These are phyloP conservation scores for Ornithoptera priamus DNA, from an alignment of 2,888 invertebrate genomes.

Conservation along the genomic window DNA sequence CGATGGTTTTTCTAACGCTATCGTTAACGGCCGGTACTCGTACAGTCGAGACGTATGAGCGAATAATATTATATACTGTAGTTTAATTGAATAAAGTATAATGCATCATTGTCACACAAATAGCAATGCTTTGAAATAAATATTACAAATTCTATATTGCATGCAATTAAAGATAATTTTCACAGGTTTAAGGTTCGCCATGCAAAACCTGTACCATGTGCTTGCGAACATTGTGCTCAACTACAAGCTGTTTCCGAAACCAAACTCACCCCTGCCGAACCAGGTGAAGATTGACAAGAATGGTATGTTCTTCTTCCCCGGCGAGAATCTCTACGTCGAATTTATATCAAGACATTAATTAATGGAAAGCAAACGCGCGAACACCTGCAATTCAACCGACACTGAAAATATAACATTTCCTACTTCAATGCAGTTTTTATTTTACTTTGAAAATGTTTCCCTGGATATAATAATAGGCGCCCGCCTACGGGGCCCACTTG, in stretches of 20 bases:
- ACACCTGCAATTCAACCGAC: background rate
- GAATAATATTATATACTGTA: too few relatives aligned
- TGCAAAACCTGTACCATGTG: constrained; percentile 18
- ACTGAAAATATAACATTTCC: background rate
- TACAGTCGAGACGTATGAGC: too few relatives aligned
- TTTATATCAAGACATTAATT: constrained; percentile 27
- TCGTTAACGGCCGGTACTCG: too few relatives aligned
- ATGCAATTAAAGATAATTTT: background rate
- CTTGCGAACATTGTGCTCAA: constrained; percentile 27
- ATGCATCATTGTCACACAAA: too few relatives aligned
- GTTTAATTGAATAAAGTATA: too few relatives aligned
- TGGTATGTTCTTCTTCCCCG: constrained; percentile 29
- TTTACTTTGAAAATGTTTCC: too few relatives aligned
- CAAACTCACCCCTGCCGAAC: background rate
- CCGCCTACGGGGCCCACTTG: too few relatives aligned
- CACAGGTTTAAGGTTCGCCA: constrained; percentile 32
- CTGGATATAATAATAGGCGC: too few relatives aligned
- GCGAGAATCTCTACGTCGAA: constrained; percentile 25
- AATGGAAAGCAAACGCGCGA: background rate
- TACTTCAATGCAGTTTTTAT: too few relatives aligned
- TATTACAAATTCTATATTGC: too few relatives aligned
- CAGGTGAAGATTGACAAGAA: constrained; percentile 29
- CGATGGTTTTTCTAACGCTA: too few relatives aligned
- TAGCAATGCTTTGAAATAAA: too few relatives aligned
- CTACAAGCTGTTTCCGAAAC: constrained; percentile 13